These are phyloP conservation scores for Euphonia xanthogaster DNA, from an alignment of 2,797 vertebrate genomes.

Conservation along the genomic window DNA sequence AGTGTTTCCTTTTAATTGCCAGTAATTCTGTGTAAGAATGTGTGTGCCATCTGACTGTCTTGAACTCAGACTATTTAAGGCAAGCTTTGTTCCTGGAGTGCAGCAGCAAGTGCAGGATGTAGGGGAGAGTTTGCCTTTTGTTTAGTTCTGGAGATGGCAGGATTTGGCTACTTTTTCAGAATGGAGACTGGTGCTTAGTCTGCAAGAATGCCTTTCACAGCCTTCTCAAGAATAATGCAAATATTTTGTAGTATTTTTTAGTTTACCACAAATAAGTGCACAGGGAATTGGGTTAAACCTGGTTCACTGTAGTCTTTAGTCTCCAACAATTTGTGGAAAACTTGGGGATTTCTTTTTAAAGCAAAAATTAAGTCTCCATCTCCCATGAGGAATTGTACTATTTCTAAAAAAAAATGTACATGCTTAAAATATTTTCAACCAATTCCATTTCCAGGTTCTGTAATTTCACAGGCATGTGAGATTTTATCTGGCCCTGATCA, in stretches of 20 bases:
- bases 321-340: not conserved
- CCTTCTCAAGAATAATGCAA: not conserved
- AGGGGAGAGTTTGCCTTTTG: not conserved
- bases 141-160: not conserved
- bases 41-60: not conserved
- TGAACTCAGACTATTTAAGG: not conserved
- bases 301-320: not conserved
- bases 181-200: not conserved
- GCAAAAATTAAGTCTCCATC: not conserved
- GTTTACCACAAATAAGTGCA: not conserved
- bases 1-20: not conserved
- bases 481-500: not conserved
- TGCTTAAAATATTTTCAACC: not conserved
- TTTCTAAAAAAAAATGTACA: not conserved
- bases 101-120: not conserved
- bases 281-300: not conserved
- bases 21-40: constrained; percentile 16
- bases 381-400: not conserved
- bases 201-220: not conserved
- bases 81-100: not conserved
- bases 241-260: not conserved
- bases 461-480: not conserved
- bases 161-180: not conserved
- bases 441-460: not conserved
- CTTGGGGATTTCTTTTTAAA: not conserved